Evolutionary conservation across 2,888 invertebrate genomes (phyloP).

Genomic region (Ochropleura leucogaster): DNA sequence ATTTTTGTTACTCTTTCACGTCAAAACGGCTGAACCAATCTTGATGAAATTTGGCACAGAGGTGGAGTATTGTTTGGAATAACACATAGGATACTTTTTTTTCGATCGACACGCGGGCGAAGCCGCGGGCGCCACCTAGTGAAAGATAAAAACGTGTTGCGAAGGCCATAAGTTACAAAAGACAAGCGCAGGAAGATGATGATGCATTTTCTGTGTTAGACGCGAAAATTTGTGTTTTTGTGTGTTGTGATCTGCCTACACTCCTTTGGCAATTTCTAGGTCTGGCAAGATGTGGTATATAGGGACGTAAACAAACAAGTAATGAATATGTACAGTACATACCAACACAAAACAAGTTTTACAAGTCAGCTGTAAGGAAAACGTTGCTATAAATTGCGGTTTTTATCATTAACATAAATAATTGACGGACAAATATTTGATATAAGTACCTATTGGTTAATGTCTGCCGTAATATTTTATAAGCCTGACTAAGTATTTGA

Average conservation of each 20-base stretch:
- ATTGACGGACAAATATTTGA: conserved; percentile 17
- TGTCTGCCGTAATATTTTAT: conserved; percentile 9
- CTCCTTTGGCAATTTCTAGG: neutral
- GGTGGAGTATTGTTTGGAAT: no score
- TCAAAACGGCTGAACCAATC: no score
- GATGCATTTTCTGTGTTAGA: neutral
- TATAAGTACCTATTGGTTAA: conserved; percentile 13
- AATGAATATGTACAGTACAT: neutral
- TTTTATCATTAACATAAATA: conserved; percentile 9
- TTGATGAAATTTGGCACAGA: no score
- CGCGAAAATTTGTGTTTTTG: neutral
- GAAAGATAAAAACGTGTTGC: no score
- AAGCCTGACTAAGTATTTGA: neutral
- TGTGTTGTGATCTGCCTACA: neutral
- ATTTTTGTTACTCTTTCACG: no score
- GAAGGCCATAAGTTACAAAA: no score
- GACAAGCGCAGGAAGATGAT: no score
- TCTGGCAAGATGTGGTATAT: neutral
- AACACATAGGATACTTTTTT: no score
- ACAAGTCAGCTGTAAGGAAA: conserved; percentile 25
- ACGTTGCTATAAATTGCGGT: conserved; percentile 1
- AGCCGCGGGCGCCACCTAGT: no score
- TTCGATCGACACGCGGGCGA: no score
- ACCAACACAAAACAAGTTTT: conserved; percentile 3
- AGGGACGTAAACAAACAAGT: neutral